Evolutionary conservation across 2,113 vertebrate genomes (phyloP).

Genomic region (Riparia riparia): DNA sequence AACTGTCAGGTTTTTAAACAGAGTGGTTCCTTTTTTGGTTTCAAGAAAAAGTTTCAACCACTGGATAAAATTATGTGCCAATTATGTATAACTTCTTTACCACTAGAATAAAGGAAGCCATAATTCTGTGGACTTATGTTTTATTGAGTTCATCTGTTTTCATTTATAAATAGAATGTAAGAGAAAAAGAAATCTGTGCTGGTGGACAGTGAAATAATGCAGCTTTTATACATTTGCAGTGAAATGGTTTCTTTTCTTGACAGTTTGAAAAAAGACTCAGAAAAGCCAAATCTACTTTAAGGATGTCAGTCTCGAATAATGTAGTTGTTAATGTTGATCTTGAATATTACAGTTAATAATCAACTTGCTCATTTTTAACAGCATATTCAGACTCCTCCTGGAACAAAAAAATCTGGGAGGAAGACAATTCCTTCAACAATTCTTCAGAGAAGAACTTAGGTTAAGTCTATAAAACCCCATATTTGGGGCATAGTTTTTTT

Average conservation of each 20-base stretch:
- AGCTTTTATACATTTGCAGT: conserved; percentile 36
- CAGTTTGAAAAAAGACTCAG: conserved; percentile 2
- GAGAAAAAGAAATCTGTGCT: conserved; percentile 46
- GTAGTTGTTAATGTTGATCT: background rate
- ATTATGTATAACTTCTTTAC: conserved; percentile 73
- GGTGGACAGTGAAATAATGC: conserved; percentile 59
- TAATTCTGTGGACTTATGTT: conserved; percentile 68
- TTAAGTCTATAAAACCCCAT: background rate
- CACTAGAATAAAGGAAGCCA: conserved; percentile 74
- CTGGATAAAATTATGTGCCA: conserved; percentile 75
- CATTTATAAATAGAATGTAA: conserved; percentile 70
- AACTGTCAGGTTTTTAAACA: conserved; percentile 65
- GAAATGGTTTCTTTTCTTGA: conserved; percentile 20
- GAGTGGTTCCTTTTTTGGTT: conserved; percentile 64
- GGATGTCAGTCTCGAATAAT: background rate
- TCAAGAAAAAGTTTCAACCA: conserved; percentile 62
- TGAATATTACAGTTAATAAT: background rate
- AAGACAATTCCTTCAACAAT: conserved; percentile 7
- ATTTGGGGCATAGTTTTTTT: background rate
- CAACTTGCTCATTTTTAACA: background rate
- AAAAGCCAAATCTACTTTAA: background rate
- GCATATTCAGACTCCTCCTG: background rate
- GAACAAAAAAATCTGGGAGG: background rate
- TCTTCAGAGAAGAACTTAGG: conserved; percentile 1
- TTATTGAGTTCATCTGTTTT: conserved; percentile 80